Evolutionary conservation across 2,888 invertebrate species (phyloP).

Genomic region (Altica lythri): DNA sequence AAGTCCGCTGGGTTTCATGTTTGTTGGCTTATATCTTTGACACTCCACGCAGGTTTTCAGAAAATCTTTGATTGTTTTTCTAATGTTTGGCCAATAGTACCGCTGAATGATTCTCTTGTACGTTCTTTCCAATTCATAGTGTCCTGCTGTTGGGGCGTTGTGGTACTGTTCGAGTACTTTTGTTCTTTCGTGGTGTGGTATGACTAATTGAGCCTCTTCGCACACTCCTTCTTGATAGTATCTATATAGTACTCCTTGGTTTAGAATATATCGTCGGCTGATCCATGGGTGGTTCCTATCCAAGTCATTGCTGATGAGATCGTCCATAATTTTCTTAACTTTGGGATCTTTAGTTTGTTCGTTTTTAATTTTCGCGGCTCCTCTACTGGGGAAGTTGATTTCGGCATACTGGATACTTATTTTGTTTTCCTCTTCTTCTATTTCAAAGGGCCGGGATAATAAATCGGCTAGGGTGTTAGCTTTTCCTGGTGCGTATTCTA

Average conservation of each 20-base stretch:
- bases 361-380: background rate
- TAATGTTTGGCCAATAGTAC: slow-evolving; percentile 20
- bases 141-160: slow-evolving; percentile 16
- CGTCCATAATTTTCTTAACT: background rate
- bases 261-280: slow-evolving; percentile 31
- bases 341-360: background rate
- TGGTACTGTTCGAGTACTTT: slow-evolving; percentile 21
- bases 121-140: slow-evolving; percentile 30
- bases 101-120: slow-evolving; percentile 29
- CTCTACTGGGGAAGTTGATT: background rate
- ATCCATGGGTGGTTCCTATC: slow-evolving; percentile 25
- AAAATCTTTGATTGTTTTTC: slow-evolving; percentile 29
- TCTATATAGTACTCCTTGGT: slow-evolving; percentile 35
- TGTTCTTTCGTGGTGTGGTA: slow-evolving; percentile 22
- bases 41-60: slow-evolving; percentile 21
- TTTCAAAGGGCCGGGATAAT: slow-evolving; percentile 41
- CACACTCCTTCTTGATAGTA: slow-evolving; percentile 29
- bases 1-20: slow-evolving; percentile 30
- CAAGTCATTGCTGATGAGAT: slow-evolving; percentile 24
- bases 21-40: slow-evolving; percentile 31
- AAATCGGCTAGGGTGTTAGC: slow-evolving; percentile 50
- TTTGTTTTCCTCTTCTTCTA: background rate
- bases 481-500: slow-evolving; percentile 50
- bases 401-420: background rate
- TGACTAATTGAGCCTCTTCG: slow-evolving; percentile 39